Percentiles rank a stretch among this genome's conserved stretches.
phyloP scores from a whole-genome alignment of 2,797 vertebrate genomes.

The Myotis daubentonii region DNA sequence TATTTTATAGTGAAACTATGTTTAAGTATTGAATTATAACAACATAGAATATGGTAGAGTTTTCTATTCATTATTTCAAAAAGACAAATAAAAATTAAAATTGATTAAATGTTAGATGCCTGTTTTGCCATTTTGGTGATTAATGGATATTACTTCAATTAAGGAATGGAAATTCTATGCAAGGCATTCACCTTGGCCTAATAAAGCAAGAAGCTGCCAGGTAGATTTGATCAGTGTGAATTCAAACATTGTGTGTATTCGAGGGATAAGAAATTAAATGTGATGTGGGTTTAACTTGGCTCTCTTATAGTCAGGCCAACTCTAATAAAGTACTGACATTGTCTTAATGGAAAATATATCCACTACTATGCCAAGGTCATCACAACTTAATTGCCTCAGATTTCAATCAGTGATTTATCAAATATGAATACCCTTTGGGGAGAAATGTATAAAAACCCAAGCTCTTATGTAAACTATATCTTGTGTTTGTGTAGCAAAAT shows the following conservation, averaged over 20 bases:
- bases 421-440: constrained; percentile 52
- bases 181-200: constrained; percentile 14
- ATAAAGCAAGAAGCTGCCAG: neutral
- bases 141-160: neutral
- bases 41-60: neutral
- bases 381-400: constrained; percentile 64
- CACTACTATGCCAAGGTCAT: constrained; percentile 52
- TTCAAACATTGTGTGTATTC: constrained; percentile 39
- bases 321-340: constrained; percentile 40
- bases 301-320: neutral
- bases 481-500: constrained; percentile 66
- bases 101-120: neutral
- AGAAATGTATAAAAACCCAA: constrained; percentile 52
- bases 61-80: neutral
- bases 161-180: constrained; percentile 23
- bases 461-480: constrained; percentile 33
- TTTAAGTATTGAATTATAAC: neutral
- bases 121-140: neutral
- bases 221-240: neutral
- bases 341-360: constrained; percentile 36
- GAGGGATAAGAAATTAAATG: constrained; percentile 14
- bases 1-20: neutral
- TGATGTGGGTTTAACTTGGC: neutral
- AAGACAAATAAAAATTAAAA: neutral
- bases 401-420: constrained; percentile 72